These are phyloP conservation scores for Melitaea cinxia DNA, from an alignment of 1,140 invertebrate species.

Conservation along the genomic window DNA sequence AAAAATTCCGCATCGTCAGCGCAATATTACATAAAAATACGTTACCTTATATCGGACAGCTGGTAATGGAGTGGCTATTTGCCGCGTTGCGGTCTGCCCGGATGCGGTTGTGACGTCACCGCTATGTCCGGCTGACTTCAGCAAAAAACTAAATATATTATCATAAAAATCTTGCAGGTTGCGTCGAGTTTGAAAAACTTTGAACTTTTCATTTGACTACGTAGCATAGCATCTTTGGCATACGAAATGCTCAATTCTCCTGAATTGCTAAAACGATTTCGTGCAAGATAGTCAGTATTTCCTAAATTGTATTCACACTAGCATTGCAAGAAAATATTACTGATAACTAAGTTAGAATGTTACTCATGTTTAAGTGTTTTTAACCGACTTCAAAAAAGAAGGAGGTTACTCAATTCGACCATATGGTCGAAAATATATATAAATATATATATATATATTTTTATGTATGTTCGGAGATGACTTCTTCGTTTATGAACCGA, in stretches of 20 bases:
- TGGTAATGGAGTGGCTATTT: slow-evolving; percentile 39
- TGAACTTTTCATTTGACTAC: neutral
- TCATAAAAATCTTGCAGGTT: neutral
- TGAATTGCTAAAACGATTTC: slow-evolving; percentile 9
- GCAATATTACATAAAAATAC: slow-evolving; percentile 35
- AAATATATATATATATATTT: no score
- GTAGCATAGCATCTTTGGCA: neutral
- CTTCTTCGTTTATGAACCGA: no score
- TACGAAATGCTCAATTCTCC: neutral
- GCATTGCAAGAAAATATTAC: no score
- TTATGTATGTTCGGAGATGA: no score
- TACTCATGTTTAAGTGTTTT: no score
- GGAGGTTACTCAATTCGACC: no score
- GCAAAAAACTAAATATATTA: slow-evolving; percentile 6
- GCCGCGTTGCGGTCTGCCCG: slow-evolving; percentile 38
- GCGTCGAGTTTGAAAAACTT: neutral
- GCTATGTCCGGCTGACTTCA: slow-evolving; percentile 21
- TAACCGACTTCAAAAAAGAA: no score
- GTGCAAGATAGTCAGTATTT: no score
- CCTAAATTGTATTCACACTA: no score
- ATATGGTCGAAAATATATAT: no score
- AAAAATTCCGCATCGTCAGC: slow-evolving; percentile 20
- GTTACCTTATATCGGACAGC: slow-evolving; percentile 33
- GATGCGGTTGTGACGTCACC: slow-evolving; percentile 54
- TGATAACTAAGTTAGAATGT: no score